Evolutionary conservation across 1,140 invertebrate genomes (phyloP).

Genomic region (Tetranychus urticae): DNA sequence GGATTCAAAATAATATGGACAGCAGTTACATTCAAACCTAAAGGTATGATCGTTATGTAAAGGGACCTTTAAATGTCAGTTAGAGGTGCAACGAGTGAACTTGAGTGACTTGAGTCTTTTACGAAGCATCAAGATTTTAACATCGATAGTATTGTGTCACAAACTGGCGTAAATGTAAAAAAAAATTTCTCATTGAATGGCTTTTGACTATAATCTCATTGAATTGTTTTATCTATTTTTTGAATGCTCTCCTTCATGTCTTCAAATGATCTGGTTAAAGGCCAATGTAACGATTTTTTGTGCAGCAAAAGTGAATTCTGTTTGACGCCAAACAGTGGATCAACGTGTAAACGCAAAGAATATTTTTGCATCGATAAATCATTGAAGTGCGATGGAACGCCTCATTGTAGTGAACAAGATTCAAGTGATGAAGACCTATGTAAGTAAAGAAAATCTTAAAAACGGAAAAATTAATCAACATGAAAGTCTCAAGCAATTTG

Average conservation of each 20-base stretch:
- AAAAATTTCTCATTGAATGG: too few relatives aligned
- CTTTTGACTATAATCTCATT: too few relatives aligned
- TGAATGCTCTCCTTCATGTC: too few relatives aligned
- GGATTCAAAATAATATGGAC: constrained; percentile 20
- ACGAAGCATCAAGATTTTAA: too few relatives aligned
- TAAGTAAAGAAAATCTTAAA: constrained; percentile 1
- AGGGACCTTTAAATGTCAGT: too few relatives aligned
- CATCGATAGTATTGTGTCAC: too few relatives aligned
- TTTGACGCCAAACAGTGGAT: constrained; percentile 7
- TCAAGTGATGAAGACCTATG: constrained; percentile 20
- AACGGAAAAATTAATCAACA: too few relatives aligned
- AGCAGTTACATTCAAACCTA: constrained; percentile 15
- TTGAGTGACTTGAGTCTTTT: too few relatives aligned
- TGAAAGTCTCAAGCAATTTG: too few relatives aligned
- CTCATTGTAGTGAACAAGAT: constrained; percentile 20
- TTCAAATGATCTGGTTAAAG: not conserved
- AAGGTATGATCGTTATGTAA: constrained; percentile 4
- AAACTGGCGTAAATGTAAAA: too few relatives aligned
- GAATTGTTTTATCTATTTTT: too few relatives aligned
- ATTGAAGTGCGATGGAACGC: constrained; percentile 19
- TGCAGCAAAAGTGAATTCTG: constrained; percentile 15
- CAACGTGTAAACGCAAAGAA: constrained; percentile 14
- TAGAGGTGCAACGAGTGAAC: too few relatives aligned
- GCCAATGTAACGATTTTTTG: constrained; percentile 6
- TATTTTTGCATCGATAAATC: constrained; percentile 19